These are phyloP conservation scores for Drosophila azteca DNA, from an alignment of 1,140 invertebrate genomes.

Conservation along the genomic window DNA sequence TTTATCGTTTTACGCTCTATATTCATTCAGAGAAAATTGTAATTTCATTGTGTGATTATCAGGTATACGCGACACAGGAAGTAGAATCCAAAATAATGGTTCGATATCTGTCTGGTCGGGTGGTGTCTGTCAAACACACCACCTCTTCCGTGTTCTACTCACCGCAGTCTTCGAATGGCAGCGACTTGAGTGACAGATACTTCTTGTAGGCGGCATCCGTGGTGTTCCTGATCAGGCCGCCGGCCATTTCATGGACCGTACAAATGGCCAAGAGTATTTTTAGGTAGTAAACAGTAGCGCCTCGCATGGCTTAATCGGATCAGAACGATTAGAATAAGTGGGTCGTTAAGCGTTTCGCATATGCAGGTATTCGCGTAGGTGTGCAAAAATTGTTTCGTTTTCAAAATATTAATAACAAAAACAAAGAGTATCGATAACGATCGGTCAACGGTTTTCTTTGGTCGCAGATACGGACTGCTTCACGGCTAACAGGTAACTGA, in stretches of 20 bases:
- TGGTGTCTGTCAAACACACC: neutral
- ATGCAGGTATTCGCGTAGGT: constrained; percentile 34
- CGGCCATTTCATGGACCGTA: constrained; percentile 28
- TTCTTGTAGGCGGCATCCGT: constrained; percentile 64
- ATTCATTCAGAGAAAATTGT: constrained; percentile 7
- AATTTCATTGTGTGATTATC: neutral
- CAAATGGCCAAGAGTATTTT: constrained; percentile 62
- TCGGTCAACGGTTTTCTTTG: constrained; percentile 11
- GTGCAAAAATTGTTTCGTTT: constrained; percentile 24
- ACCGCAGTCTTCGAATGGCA: constrained; percentile 73
- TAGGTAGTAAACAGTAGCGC: constrained; percentile 54
- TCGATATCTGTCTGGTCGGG: too few relatives aligned
- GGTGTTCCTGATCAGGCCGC: constrained; percentile 28
- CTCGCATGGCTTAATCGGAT: constrained; percentile 64
- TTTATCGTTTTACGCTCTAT: constrained; percentile 5
- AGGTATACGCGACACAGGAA: neutral
- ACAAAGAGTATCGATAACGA: constrained; percentile 48
- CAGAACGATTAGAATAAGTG: constrained; percentile 58
- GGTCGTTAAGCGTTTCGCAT: constrained; percentile 25
- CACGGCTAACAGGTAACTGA: constrained; percentile 57
- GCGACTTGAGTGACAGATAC: constrained; percentile 46
- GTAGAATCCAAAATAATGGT: too few relatives aligned
- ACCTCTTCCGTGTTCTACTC: constrained; percentile 25
- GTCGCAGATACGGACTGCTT: constrained; percentile 50
- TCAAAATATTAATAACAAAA: constrained; percentile 42